phyloP scores from a whole-genome alignment of 2,888 invertebrate genomes.

The Eudemis profundana region DNA sequence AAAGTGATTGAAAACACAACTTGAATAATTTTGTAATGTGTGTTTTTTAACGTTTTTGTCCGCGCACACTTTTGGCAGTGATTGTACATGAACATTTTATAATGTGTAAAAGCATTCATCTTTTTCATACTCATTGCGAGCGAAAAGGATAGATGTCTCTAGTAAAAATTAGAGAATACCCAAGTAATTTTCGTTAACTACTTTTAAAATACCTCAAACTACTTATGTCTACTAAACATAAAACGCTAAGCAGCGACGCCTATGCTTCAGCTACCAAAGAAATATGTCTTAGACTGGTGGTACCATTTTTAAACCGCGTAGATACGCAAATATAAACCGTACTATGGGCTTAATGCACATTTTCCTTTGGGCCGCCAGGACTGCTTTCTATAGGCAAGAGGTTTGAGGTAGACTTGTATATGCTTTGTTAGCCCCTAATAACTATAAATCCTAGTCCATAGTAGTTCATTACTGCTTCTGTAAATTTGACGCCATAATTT shows the following conservation, averaged over 20 bases:
- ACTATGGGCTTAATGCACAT: slow-evolving; percentile 27
- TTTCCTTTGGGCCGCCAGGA: slow-evolving; percentile 35
- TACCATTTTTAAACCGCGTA: slow-evolving; percentile 26
- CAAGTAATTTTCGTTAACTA: slow-evolving; percentile 16
- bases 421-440: slow-evolving; percentile 52
- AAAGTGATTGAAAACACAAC: too few species aligned
- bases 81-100: neutral
- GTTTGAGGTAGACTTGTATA: slow-evolving; percentile 42
- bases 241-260: slow-evolving; percentile 20
- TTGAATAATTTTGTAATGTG: too few species aligned
- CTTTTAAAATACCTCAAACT: slow-evolving; percentile 34
- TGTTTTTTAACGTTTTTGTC: too few species aligned
- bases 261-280: slow-evolving; percentile 30
- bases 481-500: slow-evolving; percentile 63
- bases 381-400: slow-evolving; percentile 28
- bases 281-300: slow-evolving; percentile 20
- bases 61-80: neutral
- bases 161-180: neutral
- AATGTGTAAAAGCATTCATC: neutral
- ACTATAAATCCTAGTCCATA: slow-evolving; percentile 77
- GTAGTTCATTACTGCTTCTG: slow-evolving; percentile 70
- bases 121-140: neutral
- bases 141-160: neutral
- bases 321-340: slow-evolving; percentile 13
- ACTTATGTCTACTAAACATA: slow-evolving; percentile 10